These are phyloP conservation scores for Spea bombifrons DNA, from an alignment of 2,113 vertebrate genomes.

Conservation along the genomic window DNA sequence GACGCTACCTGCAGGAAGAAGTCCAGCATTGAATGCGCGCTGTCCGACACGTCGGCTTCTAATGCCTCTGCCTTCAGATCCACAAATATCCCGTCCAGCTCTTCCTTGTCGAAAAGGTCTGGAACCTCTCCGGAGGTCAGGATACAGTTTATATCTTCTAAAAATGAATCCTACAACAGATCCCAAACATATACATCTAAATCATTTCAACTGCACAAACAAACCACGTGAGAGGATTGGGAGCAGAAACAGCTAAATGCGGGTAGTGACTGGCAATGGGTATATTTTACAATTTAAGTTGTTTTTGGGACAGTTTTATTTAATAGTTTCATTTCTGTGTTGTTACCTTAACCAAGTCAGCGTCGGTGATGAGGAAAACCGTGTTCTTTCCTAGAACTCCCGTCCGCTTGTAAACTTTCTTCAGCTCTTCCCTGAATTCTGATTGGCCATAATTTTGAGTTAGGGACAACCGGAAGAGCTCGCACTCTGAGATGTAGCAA, in stretches of 20 bases:
- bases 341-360: slow-evolving; percentile 55
- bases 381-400: slow-evolving; percentile 54
- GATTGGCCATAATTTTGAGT: slow-evolving; percentile 44
- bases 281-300: too few relatives aligned
- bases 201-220: too few relatives aligned
- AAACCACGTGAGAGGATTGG: neutral
- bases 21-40: slow-evolving; percentile 43
- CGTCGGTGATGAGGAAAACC: slow-evolving; percentile 54
- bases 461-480: slow-evolving; percentile 46
- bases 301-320: too few relatives aligned
- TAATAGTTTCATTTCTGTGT: neutral
- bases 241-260: neutral
- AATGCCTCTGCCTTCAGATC: slow-evolving; percentile 39
- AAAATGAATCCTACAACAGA: slow-evolving; percentile 53
- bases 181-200: too few relatives aligned
- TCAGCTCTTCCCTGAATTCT: slow-evolving; percentile 61
- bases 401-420: slow-evolving; percentile 55
- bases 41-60: slow-evolving; percentile 32
- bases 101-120: slow-evolving; percentile 58
- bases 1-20: slow-evolving; percentile 60
- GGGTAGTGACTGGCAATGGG: too few relatives aligned
- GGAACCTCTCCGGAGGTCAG: slow-evolving; percentile 55
- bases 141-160: slow-evolving; percentile 57
- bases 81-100: slow-evolving; percentile 52
- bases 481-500: slow-evolving; percentile 54